Base-by-base conservation (phyloP, 2,888 invertebrate species). In the Ornithoptera alexandrae region DNA sequence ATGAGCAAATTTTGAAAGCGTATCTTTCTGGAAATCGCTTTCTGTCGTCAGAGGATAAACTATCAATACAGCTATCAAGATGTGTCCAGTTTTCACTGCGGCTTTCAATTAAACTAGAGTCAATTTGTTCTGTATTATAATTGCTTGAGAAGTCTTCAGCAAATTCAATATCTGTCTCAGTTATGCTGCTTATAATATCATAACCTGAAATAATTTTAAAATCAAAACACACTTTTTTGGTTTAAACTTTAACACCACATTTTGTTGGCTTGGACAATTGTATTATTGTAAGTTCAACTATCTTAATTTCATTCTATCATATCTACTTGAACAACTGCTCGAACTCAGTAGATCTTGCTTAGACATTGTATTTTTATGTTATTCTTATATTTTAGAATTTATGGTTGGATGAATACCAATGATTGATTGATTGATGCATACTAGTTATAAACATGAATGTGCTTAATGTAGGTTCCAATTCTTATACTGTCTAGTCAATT, bases 101-200 rank as follows among this genome's bases (percentile, higher is more conserved):
- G 1, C 74, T 76, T 12, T 80, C 79, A 6, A 79, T 74, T 4
- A 72, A 62, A n/a, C 76, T 78, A 58, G 74, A 76, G 67, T 81
- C 79, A 0, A 80, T 81, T 0, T 74, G 74, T 39, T 79, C 80
- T 2, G 78, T 63, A 1, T 75, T 78, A 42, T 74, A 78, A 61
- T 77, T 79, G 46, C 80, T 80, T 3, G 79, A 80, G 17, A 78
- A 64, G 56, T 80, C 79, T 2, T 83, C 83, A 0, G 72, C 73
- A 4, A 77, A 73, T 57, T 82, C 81, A 5, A 72, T 22, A 59
- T 82, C 80, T 2, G 79, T 77, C 12, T 62, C 76, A 0, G 74
- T 74, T 10, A 75, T 73, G 61, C 77, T 82, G 46, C 65, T 71
- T 39, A 65, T 58, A 24, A 56, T 56, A n/a, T 71, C 65, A 20